phyloP scores from a whole-genome alignment of 2,797 vertebrate species.

The Onychomys leucogaster region DNA sequence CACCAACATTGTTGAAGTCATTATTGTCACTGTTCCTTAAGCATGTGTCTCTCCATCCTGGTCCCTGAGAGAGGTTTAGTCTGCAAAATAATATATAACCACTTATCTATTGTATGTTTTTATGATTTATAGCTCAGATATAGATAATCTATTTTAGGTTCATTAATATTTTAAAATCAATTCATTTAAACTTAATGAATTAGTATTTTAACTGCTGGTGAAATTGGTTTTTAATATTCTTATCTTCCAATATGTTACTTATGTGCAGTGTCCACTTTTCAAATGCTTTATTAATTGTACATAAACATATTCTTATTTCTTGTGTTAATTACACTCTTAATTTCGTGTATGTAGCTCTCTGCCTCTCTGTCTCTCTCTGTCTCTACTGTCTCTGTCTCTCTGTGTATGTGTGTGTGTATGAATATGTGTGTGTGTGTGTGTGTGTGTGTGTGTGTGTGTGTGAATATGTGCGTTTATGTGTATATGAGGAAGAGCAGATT shows the following conservation, averaged over 20 bases:
- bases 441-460: no score
- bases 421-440: no score
- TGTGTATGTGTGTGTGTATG: not conserved
- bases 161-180: not conserved
- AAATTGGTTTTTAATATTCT: not conserved
- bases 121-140: not conserved
- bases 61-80: not conserved
- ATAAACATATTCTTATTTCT: not conserved
- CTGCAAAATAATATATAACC: not conserved
- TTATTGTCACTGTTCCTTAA: not conserved
- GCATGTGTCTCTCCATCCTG: not conserved
- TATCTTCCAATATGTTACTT: not conserved
- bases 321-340: not conserved
- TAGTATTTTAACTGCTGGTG: not conserved
- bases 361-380: not conserved
- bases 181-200: not conserved
- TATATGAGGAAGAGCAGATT: no score
- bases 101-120: not conserved
- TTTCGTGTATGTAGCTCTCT: not conserved
- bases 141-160: not conserved
- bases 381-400: not conserved
- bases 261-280: not conserved
- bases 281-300: not conserved
- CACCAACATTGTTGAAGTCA: not conserved
- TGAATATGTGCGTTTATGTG: no score